Conservation (phyloP, 2,113 vertebrate species). For the Mungos mungo region DNA sequence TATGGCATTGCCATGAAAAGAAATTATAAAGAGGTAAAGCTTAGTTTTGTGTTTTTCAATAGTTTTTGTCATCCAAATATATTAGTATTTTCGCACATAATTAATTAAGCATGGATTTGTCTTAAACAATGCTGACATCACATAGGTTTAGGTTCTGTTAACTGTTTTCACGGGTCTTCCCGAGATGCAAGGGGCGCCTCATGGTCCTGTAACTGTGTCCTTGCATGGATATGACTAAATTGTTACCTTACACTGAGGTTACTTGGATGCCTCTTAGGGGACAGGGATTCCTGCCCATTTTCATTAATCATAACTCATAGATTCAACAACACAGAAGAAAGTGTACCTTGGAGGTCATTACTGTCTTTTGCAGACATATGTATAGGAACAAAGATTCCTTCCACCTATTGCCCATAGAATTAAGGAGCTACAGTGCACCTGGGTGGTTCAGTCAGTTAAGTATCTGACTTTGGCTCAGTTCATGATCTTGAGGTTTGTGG, state of each 20-base stretch:
- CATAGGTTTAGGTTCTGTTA: background rate
- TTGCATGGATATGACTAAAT: background rate
- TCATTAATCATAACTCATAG: background rate
- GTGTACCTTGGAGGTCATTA: background rate
- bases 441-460: too few species aligned
- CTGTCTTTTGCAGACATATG: background rate
- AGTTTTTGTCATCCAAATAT: background rate
- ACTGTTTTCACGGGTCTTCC: background rate
- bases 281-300: background rate
- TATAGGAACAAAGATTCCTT: background rate
- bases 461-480: too few species aligned
- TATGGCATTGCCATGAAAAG: background rate
- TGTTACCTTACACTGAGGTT: background rate
- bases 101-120: background rate
- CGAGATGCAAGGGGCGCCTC: accelerated
- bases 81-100: background rate
- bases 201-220: background rate
- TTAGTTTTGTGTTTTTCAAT: background rate
- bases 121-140: background rate
- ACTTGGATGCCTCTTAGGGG: background rate
- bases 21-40: background rate
- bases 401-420: background rate
- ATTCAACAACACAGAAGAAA: background rate
- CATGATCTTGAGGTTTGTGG: too few species aligned
- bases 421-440: background rate